These are phyloP conservation scores for Gulo gulo DNA, from an alignment of 2,113 vertebrate genomes.

Conservation along the genomic window DNA sequence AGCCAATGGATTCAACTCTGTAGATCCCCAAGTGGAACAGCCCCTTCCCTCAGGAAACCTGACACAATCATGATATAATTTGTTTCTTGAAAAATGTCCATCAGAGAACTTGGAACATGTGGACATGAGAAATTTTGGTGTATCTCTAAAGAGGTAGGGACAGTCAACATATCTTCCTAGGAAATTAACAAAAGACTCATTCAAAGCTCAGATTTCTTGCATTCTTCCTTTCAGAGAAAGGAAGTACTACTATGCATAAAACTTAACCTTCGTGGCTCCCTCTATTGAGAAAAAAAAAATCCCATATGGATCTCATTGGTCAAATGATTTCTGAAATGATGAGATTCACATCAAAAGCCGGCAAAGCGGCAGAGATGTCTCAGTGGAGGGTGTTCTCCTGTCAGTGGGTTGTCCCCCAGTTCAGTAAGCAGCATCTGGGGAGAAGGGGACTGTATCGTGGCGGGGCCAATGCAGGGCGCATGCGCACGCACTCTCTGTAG, in stretches of 20 bases:
- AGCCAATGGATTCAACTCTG: background rate
- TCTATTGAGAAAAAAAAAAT: background rate
- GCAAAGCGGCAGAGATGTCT: background rate
- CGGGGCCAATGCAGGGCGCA: fast-evolving
- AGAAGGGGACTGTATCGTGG: background rate
- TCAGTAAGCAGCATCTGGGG: background rate
- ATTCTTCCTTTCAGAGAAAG: constrained; percentile 6
- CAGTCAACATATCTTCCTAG: background rate
- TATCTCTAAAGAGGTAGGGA: background rate
- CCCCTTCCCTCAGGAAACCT: background rate
- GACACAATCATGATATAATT: background rate
- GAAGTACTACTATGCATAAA: background rate
- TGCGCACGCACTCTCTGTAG: background rate
- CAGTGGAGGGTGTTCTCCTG: background rate
- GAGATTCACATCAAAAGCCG: background rate
- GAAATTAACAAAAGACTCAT: background rate
- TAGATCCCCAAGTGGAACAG: background rate
- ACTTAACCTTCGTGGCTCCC: background rate
- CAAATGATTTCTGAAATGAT: background rate
- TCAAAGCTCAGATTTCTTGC: background rate
- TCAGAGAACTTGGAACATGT: background rate
- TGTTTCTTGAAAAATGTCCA: background rate
- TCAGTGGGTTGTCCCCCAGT: background rate
- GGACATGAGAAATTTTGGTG: background rate
- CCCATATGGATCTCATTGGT: background rate